A percentile compares a stretch with the other conserved stretches of the same genome.
These are phyloP conservation scores for Chironomus tentans DNA, from an alignment of 2,888 invertebrate genomes.

Conservation along the genomic window DNA sequence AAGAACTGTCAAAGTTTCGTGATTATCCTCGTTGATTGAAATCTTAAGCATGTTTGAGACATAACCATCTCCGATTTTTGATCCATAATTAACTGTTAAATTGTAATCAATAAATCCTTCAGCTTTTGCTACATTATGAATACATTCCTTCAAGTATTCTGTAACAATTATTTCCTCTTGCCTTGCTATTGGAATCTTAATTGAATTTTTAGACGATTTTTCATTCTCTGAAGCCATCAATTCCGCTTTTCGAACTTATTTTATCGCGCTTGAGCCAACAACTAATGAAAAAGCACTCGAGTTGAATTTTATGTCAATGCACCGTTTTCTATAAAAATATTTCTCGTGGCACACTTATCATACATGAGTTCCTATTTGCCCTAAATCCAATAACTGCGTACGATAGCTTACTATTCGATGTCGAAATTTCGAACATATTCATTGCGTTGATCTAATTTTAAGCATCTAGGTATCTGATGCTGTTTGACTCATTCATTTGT, in stretches of 20 bases:
- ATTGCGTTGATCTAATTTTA: no score
- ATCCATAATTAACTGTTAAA: background rate
- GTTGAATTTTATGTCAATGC: no score
- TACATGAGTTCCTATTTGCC: no score
- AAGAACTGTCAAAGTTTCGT: background rate
- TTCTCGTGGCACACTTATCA: no score
- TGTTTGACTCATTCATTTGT: no score
- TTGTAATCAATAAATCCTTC: background rate
- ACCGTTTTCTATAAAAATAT: no score
- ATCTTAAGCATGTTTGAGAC: constrained; percentile 2
- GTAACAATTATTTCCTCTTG: background rate
- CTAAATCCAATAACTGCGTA: no score
- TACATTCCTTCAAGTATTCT: background rate
- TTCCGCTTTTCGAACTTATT: background rate
- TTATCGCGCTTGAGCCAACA: no score
- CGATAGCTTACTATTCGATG: no score
- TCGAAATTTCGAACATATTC: no score
- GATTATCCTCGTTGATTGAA: background rate
- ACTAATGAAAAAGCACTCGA: no score
- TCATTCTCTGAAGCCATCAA: background rate
- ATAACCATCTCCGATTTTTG: constrained; percentile 26
- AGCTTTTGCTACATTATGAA: background rate
- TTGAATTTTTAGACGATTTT: background rate
- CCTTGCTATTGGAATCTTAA: background rate
- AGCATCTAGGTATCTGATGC: no score